Percentiles rank a stretch among this genome's conserved stretches.
Evolutionary conservation across 2,888 invertebrate genomes (phyloP).

Genomic region (Celastrina argiolus): DNA sequence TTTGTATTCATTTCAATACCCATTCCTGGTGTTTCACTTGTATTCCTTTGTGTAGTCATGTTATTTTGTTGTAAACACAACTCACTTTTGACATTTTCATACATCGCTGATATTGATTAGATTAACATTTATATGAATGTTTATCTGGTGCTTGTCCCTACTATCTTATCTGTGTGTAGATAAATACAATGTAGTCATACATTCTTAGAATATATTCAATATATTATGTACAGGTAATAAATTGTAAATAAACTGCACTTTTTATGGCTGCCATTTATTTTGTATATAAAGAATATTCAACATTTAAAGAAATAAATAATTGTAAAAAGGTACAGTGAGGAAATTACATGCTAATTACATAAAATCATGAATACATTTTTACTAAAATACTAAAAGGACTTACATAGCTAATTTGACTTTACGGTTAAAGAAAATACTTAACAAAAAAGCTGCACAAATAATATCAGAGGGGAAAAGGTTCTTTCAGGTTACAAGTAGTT

Average conservation of each 20-base stretch:
- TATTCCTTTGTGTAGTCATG: constrained; percentile 27
- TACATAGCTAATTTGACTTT: not conserved
- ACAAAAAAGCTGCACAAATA: not conserved
- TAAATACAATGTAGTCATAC: constrained; percentile 7
- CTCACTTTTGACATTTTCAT: constrained; percentile 16
- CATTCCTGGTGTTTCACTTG: constrained; percentile 36
- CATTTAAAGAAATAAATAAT: constrained; percentile 6
- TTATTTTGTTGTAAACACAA: constrained; percentile 20
- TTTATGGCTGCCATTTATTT: not conserved
- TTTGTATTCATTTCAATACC: constrained; percentile 38
- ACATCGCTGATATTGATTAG: constrained; percentile 25
- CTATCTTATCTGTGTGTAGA: constrained; percentile 21
- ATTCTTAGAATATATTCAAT: not conserved
- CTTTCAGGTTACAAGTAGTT: not conserved
- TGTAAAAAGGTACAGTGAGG: constrained; percentile 7
- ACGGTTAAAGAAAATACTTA: not conserved
- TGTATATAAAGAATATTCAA: not conserved
- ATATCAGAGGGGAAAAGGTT: too few relatives aligned
- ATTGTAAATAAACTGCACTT: not conserved
- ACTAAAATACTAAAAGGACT: not conserved
- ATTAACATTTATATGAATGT: constrained; percentile 22
- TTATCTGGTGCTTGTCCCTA: constrained; percentile 16
- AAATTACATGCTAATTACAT: not conserved
- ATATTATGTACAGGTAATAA: not conserved
- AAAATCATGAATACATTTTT: not conserved